Evolutionary conservation across 2,113 vertebrate species (phyloP).

Genomic region (Oryzias celebensis): DNA sequence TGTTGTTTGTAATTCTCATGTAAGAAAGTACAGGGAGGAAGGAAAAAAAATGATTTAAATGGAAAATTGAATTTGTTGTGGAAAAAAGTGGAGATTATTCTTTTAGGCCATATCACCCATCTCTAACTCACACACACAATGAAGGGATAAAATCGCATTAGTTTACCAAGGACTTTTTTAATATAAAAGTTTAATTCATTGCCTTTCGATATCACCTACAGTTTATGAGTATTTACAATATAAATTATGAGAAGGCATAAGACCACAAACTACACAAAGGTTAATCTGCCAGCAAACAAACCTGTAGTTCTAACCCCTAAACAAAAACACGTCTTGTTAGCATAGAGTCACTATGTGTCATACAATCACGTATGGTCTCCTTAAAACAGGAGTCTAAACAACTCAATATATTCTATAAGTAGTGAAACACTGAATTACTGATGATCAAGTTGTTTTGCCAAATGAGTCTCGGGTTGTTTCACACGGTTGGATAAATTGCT

Average conservation of each 20-base stretch:
- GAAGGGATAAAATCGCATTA: too few relatives aligned
- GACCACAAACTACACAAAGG: slow-evolving; percentile 26
- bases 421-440: not conserved
- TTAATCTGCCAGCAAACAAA: slow-evolving; percentile 73
- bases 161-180: slow-evolving; percentile 5
- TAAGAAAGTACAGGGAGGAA: too few relatives aligned
- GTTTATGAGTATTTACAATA: slow-evolving; percentile 18
- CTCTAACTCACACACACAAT: too few relatives aligned
- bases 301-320: slow-evolving; percentile 33
- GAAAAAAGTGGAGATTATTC: too few relatives aligned
- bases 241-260: not conserved
- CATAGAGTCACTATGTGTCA: not conserved
- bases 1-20: too few relatives aligned
- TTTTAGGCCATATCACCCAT: too few relatives aligned
- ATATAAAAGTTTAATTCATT: slow-evolving; percentile 30
- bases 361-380: slow-evolving; percentile 9
- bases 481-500: not conserved
- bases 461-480: not conserved
- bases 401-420: not conserved
- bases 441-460: not conserved
- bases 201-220: too few relatives aligned
- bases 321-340: slow-evolving; percentile 17
- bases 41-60: too few relatives aligned
- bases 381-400: slow-evolving; percentile 39
- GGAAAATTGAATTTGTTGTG: too few relatives aligned